Evolutionary conservation across 2,113 vertebrate species (phyloP).

Genomic region (Tonatia bakeri): DNA sequence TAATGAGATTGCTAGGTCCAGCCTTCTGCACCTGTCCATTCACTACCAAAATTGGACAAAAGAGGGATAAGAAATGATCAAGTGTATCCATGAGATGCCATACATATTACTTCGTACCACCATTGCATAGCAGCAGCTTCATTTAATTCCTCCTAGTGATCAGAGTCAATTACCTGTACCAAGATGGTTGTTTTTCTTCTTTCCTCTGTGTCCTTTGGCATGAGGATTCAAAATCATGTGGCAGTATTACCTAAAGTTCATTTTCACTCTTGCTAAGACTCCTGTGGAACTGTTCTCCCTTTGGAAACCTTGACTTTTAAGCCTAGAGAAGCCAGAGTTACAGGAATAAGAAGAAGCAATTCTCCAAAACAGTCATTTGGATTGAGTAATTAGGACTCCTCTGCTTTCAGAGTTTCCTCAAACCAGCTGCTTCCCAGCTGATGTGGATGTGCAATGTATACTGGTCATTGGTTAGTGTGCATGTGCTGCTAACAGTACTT

Average conservation of each 20-base stretch:
- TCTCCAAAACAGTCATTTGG: neutral
- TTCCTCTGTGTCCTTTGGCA: neutral
- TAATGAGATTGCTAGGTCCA: neutral
- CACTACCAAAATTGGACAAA: neutral
- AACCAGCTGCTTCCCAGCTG: neutral
- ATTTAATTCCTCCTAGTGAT: neutral
- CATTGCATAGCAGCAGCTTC: neutral
- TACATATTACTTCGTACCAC: neutral
- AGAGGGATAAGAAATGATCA: neutral
- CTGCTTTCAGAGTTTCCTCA: neutral
- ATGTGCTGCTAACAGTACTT: neutral
- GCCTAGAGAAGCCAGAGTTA: neutral
- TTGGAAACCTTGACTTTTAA: neutral
- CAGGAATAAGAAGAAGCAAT: neutral
- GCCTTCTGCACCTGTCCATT: neutral
- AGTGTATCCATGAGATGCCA: neutral
- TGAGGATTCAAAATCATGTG: neutral
- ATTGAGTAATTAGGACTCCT: rapidly evolving
- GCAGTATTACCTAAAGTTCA: neutral
- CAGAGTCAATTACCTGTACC: neutral
- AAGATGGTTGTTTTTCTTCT: neutral
- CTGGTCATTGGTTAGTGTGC: neutral
- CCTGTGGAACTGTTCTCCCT: neutral
- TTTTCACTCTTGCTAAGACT: neutral
- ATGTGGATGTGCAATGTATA: too few species aligned